phyloP scores from a whole-genome alignment of 2,113 vertebrate genomes.

The Vanacampus margaritifer region DNA sequence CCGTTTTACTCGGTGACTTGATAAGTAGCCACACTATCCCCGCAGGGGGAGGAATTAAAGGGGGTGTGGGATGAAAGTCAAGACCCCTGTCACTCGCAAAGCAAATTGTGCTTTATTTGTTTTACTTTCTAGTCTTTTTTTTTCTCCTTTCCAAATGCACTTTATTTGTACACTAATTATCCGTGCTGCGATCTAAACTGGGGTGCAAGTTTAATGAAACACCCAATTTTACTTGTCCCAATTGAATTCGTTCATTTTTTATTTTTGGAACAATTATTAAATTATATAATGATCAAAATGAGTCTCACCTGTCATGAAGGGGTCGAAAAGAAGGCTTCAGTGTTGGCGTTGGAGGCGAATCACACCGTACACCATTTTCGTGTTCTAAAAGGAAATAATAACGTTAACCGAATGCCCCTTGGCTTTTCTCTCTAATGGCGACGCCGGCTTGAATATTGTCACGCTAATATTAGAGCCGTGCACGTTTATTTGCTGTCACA shows the following conservation, averaged over 20 bases:
- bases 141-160: not conserved
- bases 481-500: not conserved
- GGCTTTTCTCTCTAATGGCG: too few species aligned
- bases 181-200: not conserved
- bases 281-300: not conserved
- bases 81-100: conserved; percentile 72
- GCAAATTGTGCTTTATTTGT: conserved; percentile 55
- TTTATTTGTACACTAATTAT: not conserved
- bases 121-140: not conserved
- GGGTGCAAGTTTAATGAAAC: not conserved
- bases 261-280: not conserved
- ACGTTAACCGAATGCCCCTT: too few species aligned
- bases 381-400: conserved; percentile 74
- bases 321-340: conserved; percentile 93
- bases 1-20: conserved; percentile 77
- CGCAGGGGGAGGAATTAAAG: conserved; percentile 71
- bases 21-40: conserved; percentile 77
- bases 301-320: conserved; percentile 87
- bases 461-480: not conserved
- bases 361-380: conserved; percentile 83
- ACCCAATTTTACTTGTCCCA: not conserved
- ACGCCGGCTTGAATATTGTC: not conserved
- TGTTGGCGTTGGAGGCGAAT: conserved; percentile 83
- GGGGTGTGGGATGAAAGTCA: conserved; percentile 64
- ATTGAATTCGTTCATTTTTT: not conserved